Base-by-base conservation (phyloP, 2,113 vertebrate genomes). In the Nipponia nippon region DNA sequence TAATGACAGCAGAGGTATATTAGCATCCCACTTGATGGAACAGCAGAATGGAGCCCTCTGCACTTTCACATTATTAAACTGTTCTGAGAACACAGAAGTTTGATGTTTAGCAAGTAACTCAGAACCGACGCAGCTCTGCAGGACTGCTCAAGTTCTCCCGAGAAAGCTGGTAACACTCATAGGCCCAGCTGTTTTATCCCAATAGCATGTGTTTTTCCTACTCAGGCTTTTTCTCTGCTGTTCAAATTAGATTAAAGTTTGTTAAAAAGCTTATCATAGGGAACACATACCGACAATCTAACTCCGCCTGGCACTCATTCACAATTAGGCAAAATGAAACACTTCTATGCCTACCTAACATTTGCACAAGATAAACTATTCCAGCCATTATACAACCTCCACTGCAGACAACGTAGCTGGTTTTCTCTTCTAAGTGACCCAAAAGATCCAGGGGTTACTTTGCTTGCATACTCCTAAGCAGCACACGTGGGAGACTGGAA, bases 71-170 rank as follows among this genome's bases (percentile, higher is more conserved):
- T 42, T 42, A 42, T 42, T 42, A 42, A 42, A 42, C 40, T 42
- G 40, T 42, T 42, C 40, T 42, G 40, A 42, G 40, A 42, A 42
- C 40, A 42, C 40, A 42, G 13, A 42, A 42, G 40, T 42, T 42
- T 42, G 40, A 42, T 13, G 40, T 42, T 42, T 42, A 42, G 40
- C 40, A 42, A 42, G 40, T 42, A 42, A 42, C 40, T 42, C 40
- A 5, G 40, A 42, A 42, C 23, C 34, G 44, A 88, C 0, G 0
- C 3, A 4, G 22, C 44, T 69, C 79, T 1, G 1, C 8, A 75
- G 66, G 88, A 69, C 85, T 38, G 56, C 53, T 78, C 34, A 32
- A 17, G 32, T 4, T 19, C 71, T 78, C 52, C 61, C 4, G 16
- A 63, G 53, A 32, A 67, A 66, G 55, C 32, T 25, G 50, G 9